A percentile compares a stretch with the other conserved stretches of the same genome.
Conservation (phyloP, 2,888 invertebrate genomes). For the Eupeodes latifasciatus region DNA sequence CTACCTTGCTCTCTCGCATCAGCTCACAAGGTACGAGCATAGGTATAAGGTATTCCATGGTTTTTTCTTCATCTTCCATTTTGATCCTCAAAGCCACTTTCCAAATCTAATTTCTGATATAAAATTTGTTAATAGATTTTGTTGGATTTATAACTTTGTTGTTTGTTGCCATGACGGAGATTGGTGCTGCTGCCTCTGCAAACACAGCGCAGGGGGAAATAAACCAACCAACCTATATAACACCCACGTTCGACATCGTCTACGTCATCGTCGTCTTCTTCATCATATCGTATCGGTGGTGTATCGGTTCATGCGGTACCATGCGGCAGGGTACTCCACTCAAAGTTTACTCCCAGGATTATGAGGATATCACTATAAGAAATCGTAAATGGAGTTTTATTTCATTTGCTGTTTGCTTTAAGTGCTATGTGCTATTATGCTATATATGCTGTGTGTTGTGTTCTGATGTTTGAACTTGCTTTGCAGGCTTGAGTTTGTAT, state of each 20-base stretch:
- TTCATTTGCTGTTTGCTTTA: constrained; percentile 57
- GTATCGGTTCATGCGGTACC: neutral
- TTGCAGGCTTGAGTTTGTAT: neutral
- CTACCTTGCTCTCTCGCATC: too few species aligned
- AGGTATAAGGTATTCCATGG: neutral
- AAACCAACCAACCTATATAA: neutral
- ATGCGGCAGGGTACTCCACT: constrained; percentile 48
- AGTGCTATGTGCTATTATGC: constrained; percentile 6
- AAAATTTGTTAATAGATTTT: constrained; percentile 76
- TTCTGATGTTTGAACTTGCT: neutral
- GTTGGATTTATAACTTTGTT: constrained; percentile 72
- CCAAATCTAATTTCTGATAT: constrained; percentile 73
- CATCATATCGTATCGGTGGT: neutral
- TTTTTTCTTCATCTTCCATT: constrained; percentile 26
- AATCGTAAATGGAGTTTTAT: constrained; percentile 70
- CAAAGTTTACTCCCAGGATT: constrained; percentile 58
- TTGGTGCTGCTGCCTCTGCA: neutral
- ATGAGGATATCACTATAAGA: constrained; percentile 67
- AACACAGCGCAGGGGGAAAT: neutral
- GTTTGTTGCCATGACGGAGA: constrained; percentile 25
- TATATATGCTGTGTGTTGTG: too few species aligned
- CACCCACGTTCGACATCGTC: neutral
- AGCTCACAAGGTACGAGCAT: neutral
- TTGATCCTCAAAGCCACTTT: constrained; percentile 61
- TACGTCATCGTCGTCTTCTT: too few species aligned